Base-by-base conservation (phyloP, 2,797 vertebrate genomes). In the Oreortyx pictus region DNA sequence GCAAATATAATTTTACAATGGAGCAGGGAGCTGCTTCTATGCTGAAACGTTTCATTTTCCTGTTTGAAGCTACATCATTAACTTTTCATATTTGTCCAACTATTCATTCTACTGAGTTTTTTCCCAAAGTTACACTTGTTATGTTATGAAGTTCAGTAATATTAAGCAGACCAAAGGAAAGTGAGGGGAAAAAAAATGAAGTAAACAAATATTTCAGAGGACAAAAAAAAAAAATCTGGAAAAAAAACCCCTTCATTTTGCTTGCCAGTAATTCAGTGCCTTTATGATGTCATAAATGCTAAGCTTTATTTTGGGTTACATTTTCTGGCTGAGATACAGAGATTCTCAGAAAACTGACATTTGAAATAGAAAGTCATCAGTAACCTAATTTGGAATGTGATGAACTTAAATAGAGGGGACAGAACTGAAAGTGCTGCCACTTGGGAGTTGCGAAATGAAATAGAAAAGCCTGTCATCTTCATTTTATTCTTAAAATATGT, bases 321-420 rank as follows among this genome's bases (percentile, higher is more conserved):
- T 82, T 92, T 95, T 49, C 74, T 82, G 87, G 71, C 82, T 92
- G 61, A 80, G 67, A 75, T 62, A 62, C 72, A 86, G 68, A 75
- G 67, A 88, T 84, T 94, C 74, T 37, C 82, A 81, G 79, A 90
- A 95, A 96, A 93, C 3, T 0, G 0, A 54, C 11, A 19, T 76
- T 83, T 89, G 89, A 88, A 93, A 87, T 31, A 93, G 93, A 93
- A 97, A 93, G 52, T 59, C 52, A 81, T 61, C 61, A 75, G 65
- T 66, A 91, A 71, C 37, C 14, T 86, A 72, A 37, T 91, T 37
- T 65, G 82, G 71, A 82, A 49, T 39, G n/a, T 37, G 65, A 79
- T 78, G 67, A 91, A 79, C 8, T 23, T 85, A 90, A 59, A 75
- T 62, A 43, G 74, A 88, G 56, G 86, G 92, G 83, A 92, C 89